These are phyloP conservation scores for Amaurobius ferox DNA, from an alignment of 2,888 invertebrate genomes.

Conservation along the genomic window DNA sequence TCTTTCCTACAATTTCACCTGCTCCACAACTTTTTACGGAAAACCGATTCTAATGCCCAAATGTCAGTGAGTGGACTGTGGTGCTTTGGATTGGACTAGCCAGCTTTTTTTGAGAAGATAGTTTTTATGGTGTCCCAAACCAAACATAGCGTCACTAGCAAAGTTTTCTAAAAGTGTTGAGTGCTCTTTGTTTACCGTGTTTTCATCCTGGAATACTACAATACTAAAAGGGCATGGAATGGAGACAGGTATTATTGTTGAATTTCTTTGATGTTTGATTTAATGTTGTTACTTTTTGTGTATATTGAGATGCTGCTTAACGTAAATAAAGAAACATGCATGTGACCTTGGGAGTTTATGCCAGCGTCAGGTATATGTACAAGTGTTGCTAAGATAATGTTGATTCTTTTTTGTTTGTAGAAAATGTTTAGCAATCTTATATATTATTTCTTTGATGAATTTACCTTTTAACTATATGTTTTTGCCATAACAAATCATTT, in stretches of 20 bases:
- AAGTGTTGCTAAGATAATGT: too few species aligned
- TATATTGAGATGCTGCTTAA: not conserved
- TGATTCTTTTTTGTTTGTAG: too few species aligned
- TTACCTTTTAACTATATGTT: too few species aligned
- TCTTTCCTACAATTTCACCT: slow-evolving; percentile 37
- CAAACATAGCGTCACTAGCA: not conserved
- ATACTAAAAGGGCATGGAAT: slow-evolving; percentile 29
- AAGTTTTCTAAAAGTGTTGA: not conserved
- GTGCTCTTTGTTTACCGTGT: not conserved
- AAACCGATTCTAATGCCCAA: not conserved
- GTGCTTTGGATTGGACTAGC: not conserved
- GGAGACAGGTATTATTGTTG: slow-evolving; percentile 40
- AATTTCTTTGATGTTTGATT: too few species aligned
- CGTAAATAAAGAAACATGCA: slow-evolving; percentile 34
- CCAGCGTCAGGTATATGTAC: too few species aligned
- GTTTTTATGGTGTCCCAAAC: not conserved
- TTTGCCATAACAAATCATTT: too few species aligned
- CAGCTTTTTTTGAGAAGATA: not conserved
- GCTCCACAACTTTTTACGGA: slow-evolving; percentile 47
- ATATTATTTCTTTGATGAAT: too few species aligned
- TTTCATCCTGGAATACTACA: not conserved
- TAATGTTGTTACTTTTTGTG: not conserved
- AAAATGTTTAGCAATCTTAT: too few species aligned
- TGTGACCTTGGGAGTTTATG: slow-evolving; percentile 3
- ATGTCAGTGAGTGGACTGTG: not conserved